Conservation (phyloP, 2,113 vertebrate genomes). For the Pelobates fuscus region DNA sequence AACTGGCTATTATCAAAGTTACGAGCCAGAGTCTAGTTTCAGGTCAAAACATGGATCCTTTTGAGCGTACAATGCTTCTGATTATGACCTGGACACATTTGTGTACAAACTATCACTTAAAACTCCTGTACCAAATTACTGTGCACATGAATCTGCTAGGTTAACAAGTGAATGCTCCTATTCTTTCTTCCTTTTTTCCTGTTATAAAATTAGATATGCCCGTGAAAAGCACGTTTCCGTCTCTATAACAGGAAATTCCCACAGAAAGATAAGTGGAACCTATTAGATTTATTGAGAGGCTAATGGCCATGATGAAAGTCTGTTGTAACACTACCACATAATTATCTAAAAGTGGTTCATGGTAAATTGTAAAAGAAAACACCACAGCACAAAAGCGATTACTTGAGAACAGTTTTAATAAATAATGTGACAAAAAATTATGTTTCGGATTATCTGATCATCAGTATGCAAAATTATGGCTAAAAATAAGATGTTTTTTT, state of each 20-base stretch:
- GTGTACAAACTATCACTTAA: background rate
- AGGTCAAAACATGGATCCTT: background rate
- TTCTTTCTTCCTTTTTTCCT: background rate
- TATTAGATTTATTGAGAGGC: conserved; percentile 34
- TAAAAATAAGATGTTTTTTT: conserved; percentile 80
- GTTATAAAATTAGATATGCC: conserved; percentile 8
- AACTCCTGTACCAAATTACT: background rate
- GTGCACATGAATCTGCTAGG: background rate
- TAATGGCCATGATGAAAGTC: conserved; percentile 21
- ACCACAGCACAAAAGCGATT: conserved; percentile 60
- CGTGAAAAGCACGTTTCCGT: background rate
- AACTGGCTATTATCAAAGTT: background rate
- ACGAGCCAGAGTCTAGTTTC: background rate
- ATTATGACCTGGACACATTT: background rate
- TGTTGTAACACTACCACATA: conserved; percentile 3
- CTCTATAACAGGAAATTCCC: conserved; percentile 39
- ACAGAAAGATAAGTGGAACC: conserved; percentile 31
- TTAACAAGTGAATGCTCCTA: background rate
- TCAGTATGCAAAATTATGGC: conserved; percentile 86
- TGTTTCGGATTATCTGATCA: conserved; percentile 83
- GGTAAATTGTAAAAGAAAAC: conserved; percentile 54
- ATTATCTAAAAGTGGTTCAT: conserved; percentile 27
- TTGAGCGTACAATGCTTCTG: background rate
- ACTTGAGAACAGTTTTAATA: conserved; percentile 90
- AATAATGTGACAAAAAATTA: conserved; percentile 87